Percentiles rank a stretch among this genome's conserved stretches.
Conservation (phyloP, 1,140 invertebrate genomes). For the Psilanteris sp. region DNA sequence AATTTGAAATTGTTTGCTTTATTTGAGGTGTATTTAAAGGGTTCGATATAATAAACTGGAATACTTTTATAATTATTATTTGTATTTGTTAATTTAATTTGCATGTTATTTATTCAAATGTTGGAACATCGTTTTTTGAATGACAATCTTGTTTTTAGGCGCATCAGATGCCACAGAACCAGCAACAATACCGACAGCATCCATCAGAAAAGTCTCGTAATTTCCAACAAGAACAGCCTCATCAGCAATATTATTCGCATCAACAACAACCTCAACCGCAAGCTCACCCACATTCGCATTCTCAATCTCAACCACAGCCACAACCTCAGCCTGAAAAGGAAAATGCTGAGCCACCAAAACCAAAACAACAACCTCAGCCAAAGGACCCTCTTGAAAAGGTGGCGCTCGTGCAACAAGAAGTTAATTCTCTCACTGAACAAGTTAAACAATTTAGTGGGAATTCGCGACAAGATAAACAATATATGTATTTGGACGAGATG, state of each 20-base stretch:
- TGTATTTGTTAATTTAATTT: too few species aligned
- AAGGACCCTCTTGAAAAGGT: conserved; percentile 89
- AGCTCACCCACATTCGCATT: conserved; percentile 58
- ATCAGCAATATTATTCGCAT: conserved; percentile 42
- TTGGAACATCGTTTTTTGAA: too few species aligned
- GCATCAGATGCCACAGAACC: conserved; percentile 46
- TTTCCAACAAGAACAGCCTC: conserved; percentile 66
- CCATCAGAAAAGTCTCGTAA: conserved; percentile 32
- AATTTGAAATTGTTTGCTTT: too few species aligned
- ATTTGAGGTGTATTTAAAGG: too few species aligned
- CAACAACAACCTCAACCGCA: conserved; percentile 67
- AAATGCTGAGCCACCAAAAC: conserved; percentile 69
- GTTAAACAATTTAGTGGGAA: conserved; percentile 89
- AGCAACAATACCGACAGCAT: conserved; percentile 28
- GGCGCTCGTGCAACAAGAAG: conserved; percentile 88
- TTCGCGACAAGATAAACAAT: conserved; percentile 89
- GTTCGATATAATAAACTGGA: too few species aligned
- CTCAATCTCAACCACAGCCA: conserved; percentile 54
- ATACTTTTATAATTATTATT: too few species aligned
- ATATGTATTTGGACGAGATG: conserved; percentile 96
- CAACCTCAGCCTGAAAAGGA: too few species aligned
- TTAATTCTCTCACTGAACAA: conserved; percentile 86
- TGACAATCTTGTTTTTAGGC: too few species aligned
- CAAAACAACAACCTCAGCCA: conserved; percentile 77
- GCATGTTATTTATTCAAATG: too few species aligned